Conservation (phyloP, 2,113 vertebrate genomes). For the Sinocyclocheilus anshuiensis region DNA sequence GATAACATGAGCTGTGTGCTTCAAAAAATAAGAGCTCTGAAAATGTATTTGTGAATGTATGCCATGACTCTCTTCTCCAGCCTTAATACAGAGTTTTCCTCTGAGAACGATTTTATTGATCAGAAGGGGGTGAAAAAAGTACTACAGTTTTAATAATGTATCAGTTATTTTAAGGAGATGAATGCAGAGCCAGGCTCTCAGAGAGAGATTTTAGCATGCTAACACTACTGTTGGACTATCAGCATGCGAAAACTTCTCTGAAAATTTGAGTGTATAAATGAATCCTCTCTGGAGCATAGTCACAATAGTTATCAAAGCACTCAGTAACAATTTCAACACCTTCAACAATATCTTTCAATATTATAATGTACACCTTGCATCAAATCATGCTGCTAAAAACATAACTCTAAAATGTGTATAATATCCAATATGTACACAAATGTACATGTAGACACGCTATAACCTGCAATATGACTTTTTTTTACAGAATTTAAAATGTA, state of each 20-base stretch:
- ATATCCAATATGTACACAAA: too few relatives aligned
- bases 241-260: background rate
- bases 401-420: too few relatives aligned
- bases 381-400: background rate
- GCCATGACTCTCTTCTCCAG: background rate
- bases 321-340: background rate
- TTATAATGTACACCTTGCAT: too few relatives aligned
- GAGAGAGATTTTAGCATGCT: background rate
- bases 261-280: background rate
- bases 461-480: too few relatives aligned
- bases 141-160: background rate
- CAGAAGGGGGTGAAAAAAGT: too few relatives aligned
- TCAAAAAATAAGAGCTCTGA: background rate
- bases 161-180: background rate
- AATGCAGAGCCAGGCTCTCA: background rate
- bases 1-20: background rate
- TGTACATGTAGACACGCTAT: too few relatives aligned
- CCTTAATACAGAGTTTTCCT: background rate
- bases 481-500: too few relatives aligned
- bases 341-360: too few relatives aligned
- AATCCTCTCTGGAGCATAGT: background rate
- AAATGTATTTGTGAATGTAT: background rate
- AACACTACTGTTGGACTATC: background rate
- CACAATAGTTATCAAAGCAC: background rate
- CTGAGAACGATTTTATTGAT: too few relatives aligned